Evolutionary conservation across 2,797 vertebrate species (phyloP).

Genomic region (Trematomus bernacchii): DNA sequence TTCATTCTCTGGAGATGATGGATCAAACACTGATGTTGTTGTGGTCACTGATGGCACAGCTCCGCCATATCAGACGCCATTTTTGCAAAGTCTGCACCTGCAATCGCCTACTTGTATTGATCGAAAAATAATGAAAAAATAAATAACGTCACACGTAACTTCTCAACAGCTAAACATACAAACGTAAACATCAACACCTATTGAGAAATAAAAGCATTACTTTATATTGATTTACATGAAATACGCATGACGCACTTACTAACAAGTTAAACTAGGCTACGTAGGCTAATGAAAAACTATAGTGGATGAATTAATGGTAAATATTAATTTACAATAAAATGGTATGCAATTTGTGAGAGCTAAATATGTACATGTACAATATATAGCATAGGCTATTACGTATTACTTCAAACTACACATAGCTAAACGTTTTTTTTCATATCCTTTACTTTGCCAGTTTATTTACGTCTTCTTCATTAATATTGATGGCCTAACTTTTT

Average conservation of each 20-base stretch:
- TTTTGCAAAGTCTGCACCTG: conserved; percentile 66
- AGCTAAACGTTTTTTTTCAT: background rate
- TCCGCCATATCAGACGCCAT: conserved; percentile 73
- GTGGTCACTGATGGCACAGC: conserved; percentile 51
- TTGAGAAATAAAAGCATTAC: background rate
- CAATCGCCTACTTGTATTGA: conserved; percentile 22
- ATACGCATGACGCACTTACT: background rate
- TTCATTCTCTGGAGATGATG: conserved; percentile 62
- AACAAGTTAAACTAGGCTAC: background rate
- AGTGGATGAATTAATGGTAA: background rate
- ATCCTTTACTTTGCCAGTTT: background rate
- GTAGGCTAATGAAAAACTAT: too few relatives aligned
- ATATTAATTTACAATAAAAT: background rate
- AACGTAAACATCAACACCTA: conserved; percentile 1
- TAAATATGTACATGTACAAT: background rate
- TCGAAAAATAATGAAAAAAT: background rate
- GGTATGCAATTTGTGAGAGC: background rate
- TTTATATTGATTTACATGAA: background rate
- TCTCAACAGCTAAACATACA: background rate
- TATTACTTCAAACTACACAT: background rate
- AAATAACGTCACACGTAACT: conserved; percentile 20
- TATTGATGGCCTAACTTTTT: too few relatives aligned
- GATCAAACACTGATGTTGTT: conserved; percentile 40
- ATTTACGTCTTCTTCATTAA: too few relatives aligned
- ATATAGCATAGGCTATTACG: background rate